Evolutionary conservation across 2,113 vertebrate genomes (phyloP), one percentile per base, ranked within the genome.

Genomic region (Sylvietta virens): DNA sequence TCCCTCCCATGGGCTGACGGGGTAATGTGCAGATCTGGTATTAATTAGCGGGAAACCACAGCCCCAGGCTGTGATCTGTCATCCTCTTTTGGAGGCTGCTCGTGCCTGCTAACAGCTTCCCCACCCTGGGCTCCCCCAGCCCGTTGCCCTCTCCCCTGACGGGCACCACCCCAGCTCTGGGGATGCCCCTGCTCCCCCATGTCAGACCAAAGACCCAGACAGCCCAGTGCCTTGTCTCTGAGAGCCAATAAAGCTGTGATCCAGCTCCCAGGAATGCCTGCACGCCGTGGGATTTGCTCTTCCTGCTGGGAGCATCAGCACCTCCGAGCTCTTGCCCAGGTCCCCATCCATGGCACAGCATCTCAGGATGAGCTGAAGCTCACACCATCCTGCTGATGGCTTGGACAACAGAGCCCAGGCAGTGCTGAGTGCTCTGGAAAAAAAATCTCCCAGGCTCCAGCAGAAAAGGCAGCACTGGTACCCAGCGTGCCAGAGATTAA

Each of bases 31-130:
- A 77, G 94, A 92, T 90, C 95, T 97, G 95, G 88, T 94, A 88
- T 94, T 97, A 97, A 97, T 95, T 95, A 97, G 81, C 1, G 0
- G 69, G 80, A 94, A 96, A 86, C 86, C 80, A 74, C 83, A 86
- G 96, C 91, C 67, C 64, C 42, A 74, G 91, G 92, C 94, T 92
- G 72, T 3, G 76, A 94, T 93, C 88, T 86, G 90, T 90, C 95
- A 94, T 88, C 86, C 56, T 92, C 86, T 54, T 83, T 31, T 88
- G 94, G 92, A 94, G 60, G 92, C 67, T 83, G 88, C 50, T 62
- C 35, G 19, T 62, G 80, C 51, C 60, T 92, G 76, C 82, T 86
- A 94, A 95, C 0, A 1, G 67, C 66, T 72, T 87, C 51, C 60
- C 72, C 71, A 88, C 30, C 42, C 58, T 12, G 58, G 66, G 54